These are phyloP conservation scores for Sciurus niger DNA, from an alignment of 2,113 vertebrate species.

Conservation along the genomic window DNA sequence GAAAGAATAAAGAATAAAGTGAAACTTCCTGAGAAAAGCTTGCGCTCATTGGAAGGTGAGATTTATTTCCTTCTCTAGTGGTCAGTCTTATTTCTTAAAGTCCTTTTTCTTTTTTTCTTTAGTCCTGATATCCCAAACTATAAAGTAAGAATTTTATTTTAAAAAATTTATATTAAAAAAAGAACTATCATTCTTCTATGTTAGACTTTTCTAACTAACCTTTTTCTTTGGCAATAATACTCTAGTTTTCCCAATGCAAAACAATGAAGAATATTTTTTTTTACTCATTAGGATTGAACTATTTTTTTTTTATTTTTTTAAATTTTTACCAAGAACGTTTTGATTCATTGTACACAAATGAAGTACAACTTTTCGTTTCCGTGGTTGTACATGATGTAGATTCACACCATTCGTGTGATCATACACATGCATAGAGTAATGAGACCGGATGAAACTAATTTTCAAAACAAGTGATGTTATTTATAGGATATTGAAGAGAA, in stretches of 20 bases:
- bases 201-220: neutral
- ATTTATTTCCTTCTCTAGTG: neutral
- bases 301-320: neutral
- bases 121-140: neutral
- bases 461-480: neutral
- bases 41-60: neutral
- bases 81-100: neutral
- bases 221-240: neutral
- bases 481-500: neutral
- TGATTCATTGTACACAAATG: too few species aligned
- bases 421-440: too few species aligned
- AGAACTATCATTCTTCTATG: neutral
- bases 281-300: neutral
- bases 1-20: neutral
- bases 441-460: neutral
- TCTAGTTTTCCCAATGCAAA: neutral
- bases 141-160: neutral
- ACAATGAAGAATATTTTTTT: neutral
- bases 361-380: too few species aligned
- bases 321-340: too few species aligned
- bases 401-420: too few species aligned
- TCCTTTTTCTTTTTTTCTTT: neutral
- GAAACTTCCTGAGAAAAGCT: neutral
- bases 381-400: too few species aligned
- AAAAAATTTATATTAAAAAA: neutral